Conservation (phyloP, 1,140 invertebrate genomes). For the Apis florea region DNA sequence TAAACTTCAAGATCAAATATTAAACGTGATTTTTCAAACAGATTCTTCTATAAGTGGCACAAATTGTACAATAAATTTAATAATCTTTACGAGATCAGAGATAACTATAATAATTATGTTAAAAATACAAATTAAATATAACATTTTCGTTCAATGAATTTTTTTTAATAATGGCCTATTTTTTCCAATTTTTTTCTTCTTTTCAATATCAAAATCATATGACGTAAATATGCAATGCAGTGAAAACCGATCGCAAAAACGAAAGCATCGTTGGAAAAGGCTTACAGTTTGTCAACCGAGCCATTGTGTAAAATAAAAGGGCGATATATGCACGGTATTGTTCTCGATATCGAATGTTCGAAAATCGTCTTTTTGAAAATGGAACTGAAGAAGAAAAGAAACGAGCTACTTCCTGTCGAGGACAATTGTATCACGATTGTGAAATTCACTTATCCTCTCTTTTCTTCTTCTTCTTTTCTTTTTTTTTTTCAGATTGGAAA, state of each 20-base stretch:
- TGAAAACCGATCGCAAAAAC: not conserved
- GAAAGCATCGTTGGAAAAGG: not conserved
- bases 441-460: slow-evolving; percentile 8
- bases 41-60: too few relatives aligned
- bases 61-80: too few relatives aligned
- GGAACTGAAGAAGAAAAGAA: not conserved
- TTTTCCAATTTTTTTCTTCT: not conserved
- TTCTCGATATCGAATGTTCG: slow-evolving; percentile 14
- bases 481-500: not conserved
- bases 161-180: too few relatives aligned
- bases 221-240: not conserved
- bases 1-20: too few relatives aligned
- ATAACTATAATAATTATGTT: too few relatives aligned
- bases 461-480: not conserved
- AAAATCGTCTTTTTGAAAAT: not conserved
- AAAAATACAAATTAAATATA: too few relatives aligned
- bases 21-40: too few relatives aligned
- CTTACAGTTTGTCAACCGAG: not conserved
- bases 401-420: not conserved
- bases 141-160: too few relatives aligned
- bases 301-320: not conserved
- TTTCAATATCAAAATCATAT: not conserved
- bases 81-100: too few relatives aligned
- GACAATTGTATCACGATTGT: slow-evolving; percentile 2
- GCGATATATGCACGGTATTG: not conserved